phyloP scores from a whole-genome alignment of 1,140 invertebrate genomes.

The Halyomorpha halys region DNA sequence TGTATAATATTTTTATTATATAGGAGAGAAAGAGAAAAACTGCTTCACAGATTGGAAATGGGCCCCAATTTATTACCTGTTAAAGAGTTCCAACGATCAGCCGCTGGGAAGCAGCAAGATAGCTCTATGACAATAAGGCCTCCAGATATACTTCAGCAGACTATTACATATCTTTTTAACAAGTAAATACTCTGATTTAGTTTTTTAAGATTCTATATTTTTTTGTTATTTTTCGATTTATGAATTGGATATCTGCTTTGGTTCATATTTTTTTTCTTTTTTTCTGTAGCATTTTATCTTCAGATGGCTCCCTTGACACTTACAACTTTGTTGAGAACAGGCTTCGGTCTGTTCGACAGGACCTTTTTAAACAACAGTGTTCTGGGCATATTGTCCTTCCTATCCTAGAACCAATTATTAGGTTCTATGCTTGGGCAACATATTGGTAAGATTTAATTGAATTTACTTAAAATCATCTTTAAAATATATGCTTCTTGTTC shows the following conservation, averaged over 20 bases:
- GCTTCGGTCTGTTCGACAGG: slow-evolving; percentile 58
- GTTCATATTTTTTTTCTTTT: not conserved
- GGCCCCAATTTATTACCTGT: slow-evolving; percentile 10
- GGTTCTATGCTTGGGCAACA: slow-evolving; percentile 54
- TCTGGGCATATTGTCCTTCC: slow-evolving; percentile 39
- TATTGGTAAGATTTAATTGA: slow-evolving; percentile 35
- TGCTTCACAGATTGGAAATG: slow-evolving; percentile 20
- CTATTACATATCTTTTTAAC: slow-evolving; percentile 23
- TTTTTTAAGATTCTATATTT: not conserved
- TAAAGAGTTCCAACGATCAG: slow-evolving; percentile 22
- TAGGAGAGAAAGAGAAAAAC: slow-evolving; percentile 13
- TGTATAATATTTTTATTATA: no score
- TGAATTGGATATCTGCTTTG: slow-evolving; percentile 23
- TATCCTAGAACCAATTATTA: slow-evolving; percentile 53
- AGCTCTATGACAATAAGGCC: slow-evolving; percentile 3
- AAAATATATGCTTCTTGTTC: no score
- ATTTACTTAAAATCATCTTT: no score
- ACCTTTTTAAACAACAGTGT: slow-evolving; percentile 58
- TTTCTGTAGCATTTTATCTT: not conserved
- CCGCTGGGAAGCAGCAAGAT: slow-evolving; percentile 20
- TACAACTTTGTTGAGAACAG: slow-evolving; percentile 71
- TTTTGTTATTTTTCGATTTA: slow-evolving; percentile 3
- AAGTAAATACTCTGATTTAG: not conserved
- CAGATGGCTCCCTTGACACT: slow-evolving; percentile 30
- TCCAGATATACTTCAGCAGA: slow-evolving; percentile 16